These are phyloP conservation scores for Xylota sylvarum DNA, from an alignment of 2,888 invertebrate species.

Conservation along the genomic window DNA sequence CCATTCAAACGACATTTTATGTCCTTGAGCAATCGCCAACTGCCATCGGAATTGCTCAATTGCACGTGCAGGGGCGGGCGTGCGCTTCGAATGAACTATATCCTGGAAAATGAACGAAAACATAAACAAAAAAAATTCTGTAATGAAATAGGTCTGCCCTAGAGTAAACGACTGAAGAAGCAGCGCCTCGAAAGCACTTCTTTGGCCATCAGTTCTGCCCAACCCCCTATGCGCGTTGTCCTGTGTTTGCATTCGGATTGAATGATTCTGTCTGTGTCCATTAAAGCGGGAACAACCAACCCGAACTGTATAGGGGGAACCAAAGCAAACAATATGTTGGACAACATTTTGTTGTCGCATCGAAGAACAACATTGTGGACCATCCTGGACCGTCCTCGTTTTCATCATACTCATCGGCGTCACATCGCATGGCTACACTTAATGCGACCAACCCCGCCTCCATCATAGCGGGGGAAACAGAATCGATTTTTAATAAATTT, in stretches of 20 bases:
- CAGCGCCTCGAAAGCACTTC: conserved; percentile 23
- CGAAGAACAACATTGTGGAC: conserved; percentile 54
- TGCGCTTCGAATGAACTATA: conserved; percentile 46
- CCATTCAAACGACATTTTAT: conserved; percentile 44
- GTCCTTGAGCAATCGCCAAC: conserved; percentile 71
- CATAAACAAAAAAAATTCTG: conserved; percentile 7
- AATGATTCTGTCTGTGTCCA: conserved; percentile 75
- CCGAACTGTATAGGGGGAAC: conserved; percentile 27
- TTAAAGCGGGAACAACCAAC: conserved; percentile 73
- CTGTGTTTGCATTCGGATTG: conserved; percentile 72
- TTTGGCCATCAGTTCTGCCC: no score
- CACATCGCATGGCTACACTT: conserved; percentile 60
- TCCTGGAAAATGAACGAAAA: conserved; percentile 13
- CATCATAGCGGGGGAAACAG: conserved; percentile 10
- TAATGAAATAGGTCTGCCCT: conserved; percentile 32
- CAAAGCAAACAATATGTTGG: conserved; percentile 74
- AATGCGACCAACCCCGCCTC: conserved; percentile 25
- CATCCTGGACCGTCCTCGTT: conserved; percentile 18
- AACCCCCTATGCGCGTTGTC: conserved; percentile 25
- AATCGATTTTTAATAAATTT: conserved; percentile 78
- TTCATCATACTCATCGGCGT: conserved; percentile 43
- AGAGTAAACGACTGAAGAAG: conserved; percentile 45
- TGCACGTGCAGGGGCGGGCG: conserved; percentile 70
- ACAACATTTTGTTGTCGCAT: conserved; percentile 73
- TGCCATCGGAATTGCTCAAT: conserved; percentile 75